Base-by-base conservation (phyloP, 2,797 vertebrate genomes). In the Molossus alvarezi region DNA sequence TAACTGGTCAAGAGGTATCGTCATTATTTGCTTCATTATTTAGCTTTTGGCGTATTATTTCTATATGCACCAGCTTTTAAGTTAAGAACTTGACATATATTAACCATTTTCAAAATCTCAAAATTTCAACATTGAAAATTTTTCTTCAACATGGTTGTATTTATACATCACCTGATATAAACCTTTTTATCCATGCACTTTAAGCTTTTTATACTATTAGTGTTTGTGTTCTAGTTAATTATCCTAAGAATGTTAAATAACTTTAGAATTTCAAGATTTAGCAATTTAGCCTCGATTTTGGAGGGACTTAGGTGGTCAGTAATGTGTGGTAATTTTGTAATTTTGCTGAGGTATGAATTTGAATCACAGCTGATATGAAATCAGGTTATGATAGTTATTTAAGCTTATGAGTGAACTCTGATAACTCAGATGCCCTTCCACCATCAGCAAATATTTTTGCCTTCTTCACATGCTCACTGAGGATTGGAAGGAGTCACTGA, bases 1-100 rank as follows among this genome's bases (percentile, higher is more conserved):
- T 99, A 98, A 99, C 99, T 23, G 99, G 99, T 96, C 99, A 99
- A 98, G 99, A 99, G 99, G 99, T 99, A 98, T 95, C 41, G 95
- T 41, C 41, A 12, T 8, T 89, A 27, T 82, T 71, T 73, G 41
- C n/a, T 96, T 90, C 14, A 4, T 45, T 72, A 18, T 25, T 14
- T 88, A 72, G 0, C 27, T 25, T 62, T 82, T 53, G 18, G 13
- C 29, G 2, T 73, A 18, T 45, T 72, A 45, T 72, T 94, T 91
- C 37, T 87, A 0, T 67, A 71, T 17, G 25, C 9, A 76, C 5
- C 13, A 69, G 41, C 33, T 94, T 89, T 72, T 41, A 88, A 72
- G 14, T 82, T 72, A 75, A 48, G 20, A 93, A 67, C 4, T 64
- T 84, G 23, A 2, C 25, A 10, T 72, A 20, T 17, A 15, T 48